Evolutionary conservation across 64 coral and sea anemone genomes (phyloP).

Genomic region (Catalaphyllia jardinei): DNA sequence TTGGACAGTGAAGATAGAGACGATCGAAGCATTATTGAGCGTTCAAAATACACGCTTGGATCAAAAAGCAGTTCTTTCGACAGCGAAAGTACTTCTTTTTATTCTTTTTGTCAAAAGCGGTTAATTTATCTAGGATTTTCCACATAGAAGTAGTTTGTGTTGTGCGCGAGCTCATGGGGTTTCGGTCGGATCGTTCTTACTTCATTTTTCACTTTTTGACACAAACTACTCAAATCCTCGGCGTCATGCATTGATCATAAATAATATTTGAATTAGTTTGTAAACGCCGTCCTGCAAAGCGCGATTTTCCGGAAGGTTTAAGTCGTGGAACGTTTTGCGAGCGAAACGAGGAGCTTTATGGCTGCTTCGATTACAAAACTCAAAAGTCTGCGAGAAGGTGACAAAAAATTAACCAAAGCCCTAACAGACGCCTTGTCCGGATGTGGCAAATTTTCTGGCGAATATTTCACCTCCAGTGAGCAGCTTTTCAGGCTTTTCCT

Average conservation of each 20-base stretch:
- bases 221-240: constrained; percentile 23
- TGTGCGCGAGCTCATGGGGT: constrained; percentile 16
- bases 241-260: constrained; percentile 1
- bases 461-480: not conserved
- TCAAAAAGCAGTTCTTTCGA: not conserved
- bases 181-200: constrained; percentile 7
- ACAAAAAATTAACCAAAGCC: constrained; percentile 19
- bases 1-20: not conserved
- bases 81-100: not conserved
- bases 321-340: not conserved
- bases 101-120: not conserved
- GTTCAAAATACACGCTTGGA: not conserved
- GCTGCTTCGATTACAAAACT: constrained; percentile 15
- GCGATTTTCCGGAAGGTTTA: constrained; percentile 26
- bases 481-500: not conserved
- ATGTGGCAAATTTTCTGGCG: not conserved
- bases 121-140: not conserved
- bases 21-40: not conserved
- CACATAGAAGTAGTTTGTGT: not conserved
- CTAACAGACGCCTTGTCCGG: constrained; percentile 35
- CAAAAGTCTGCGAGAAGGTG: constrained; percentile 28
- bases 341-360: not conserved
- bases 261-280: constrained; percentile 24
- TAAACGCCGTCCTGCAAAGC: not conserved
- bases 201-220: constrained; percentile 54